Conservation (phyloP, 2,797 vertebrate genomes). For the Chelonia mydas region DNA sequence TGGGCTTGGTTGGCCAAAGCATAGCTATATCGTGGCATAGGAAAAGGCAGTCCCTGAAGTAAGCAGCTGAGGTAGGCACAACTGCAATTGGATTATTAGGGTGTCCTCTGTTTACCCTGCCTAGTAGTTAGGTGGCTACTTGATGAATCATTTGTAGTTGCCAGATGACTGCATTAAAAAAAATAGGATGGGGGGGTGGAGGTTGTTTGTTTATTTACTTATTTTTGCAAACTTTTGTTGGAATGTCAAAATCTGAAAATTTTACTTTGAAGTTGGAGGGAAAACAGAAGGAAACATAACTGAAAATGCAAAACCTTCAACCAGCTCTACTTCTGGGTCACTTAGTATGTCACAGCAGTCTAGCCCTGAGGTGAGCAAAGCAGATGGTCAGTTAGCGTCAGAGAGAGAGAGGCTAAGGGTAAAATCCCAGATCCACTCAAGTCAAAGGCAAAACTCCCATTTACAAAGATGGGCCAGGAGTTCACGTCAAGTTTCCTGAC, state of each 20-base stretch:
- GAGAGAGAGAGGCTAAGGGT: background rate
- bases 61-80: accelerated
- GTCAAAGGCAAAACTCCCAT: background rate
- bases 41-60: accelerated
- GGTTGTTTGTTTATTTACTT: background rate
- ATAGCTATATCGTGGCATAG: accelerated
- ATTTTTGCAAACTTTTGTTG: background rate
- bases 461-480: background rate
- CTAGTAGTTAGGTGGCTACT: background rate
- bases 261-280: background rate
- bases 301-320: background rate
- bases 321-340: background rate
- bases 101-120: background rate
- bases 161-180: background rate
- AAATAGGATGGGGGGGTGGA: no score
- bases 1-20: background rate
- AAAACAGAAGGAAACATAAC: background rate
- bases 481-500: background rate
- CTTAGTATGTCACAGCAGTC: background rate
- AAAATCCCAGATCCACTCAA: background rate
- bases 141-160: background rate
- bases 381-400: background rate
- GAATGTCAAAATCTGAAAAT: background rate
- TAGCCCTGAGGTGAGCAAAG: background rate
- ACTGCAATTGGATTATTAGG: background rate